Evolutionary conservation across 2,113 vertebrate species (phyloP).

Genomic region (Bambusicola thoracicus): DNA sequence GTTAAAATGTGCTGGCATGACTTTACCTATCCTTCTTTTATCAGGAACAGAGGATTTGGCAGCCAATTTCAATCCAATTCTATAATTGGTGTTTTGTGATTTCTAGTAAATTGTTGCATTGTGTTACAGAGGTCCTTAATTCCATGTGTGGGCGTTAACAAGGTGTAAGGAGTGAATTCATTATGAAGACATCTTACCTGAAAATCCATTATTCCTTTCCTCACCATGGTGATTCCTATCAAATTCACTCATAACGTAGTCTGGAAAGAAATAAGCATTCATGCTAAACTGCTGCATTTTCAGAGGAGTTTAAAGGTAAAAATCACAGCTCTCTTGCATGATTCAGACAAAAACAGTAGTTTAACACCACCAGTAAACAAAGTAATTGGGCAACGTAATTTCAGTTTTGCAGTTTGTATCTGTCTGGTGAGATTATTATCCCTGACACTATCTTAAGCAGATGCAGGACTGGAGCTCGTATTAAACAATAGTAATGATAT

Average conservation of each 20-base stretch:
- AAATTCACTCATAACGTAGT: slow-evolving; percentile 45
- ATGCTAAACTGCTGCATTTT: slow-evolving; percentile 46
- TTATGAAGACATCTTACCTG: slow-evolving; percentile 61
- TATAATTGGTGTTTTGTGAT: slow-evolving; percentile 71
- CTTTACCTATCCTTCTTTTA: slow-evolving; percentile 43
- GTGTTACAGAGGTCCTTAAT: slow-evolving; percentile 70
- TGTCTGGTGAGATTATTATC: slow-evolving; percentile 72
- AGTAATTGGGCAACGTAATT: slow-evolving; percentile 70
- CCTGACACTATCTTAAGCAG: slow-evolving; percentile 74
- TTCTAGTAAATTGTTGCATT: slow-evolving; percentile 62
- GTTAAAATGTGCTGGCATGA: slow-evolving; percentile 41
- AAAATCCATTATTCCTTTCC: slow-evolving; percentile 55
- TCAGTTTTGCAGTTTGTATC: slow-evolving; percentile 72
- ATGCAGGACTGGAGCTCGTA: slow-evolving; percentile 68
- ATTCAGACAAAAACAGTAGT: slow-evolving; percentile 60
- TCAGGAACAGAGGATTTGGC: slow-evolving; percentile 44
- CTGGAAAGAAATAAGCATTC: slow-evolving; percentile 40
- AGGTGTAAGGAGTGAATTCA: slow-evolving; percentile 64
- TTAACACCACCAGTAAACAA: slow-evolving; percentile 70
- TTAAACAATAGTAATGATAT: slow-evolving; percentile 74
- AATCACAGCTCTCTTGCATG: slow-evolving; percentile 27
- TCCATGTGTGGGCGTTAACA: slow-evolving; percentile 57
- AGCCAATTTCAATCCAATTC: slow-evolving; percentile 61
- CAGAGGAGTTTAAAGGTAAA: slow-evolving; percentile 44
- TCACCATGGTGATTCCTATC: slow-evolving; percentile 62